These are phyloP conservation scores for Arctocebus calabarensis DNA, from an alignment of 2,797 vertebrate genomes.

Conservation along the genomic window DNA sequence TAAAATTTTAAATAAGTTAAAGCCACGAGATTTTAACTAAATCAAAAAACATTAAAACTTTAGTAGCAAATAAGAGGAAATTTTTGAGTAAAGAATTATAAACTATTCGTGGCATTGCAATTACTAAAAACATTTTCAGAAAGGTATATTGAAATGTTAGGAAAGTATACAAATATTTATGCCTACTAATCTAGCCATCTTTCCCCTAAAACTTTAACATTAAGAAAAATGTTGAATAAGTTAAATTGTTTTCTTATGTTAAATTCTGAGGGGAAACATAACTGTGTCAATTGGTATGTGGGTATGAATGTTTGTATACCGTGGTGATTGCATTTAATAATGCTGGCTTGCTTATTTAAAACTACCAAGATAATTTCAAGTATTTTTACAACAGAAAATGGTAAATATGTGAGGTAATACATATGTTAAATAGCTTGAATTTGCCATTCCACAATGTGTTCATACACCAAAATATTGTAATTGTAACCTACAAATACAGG, in stretches of 20 bases:
- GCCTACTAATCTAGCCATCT: not conserved
- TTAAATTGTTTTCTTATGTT: not conserved
- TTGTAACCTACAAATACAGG: not conserved
- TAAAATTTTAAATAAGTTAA: not conserved
- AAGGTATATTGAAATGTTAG: not conserved
- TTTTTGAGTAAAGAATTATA: not conserved
- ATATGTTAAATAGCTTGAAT: not conserved
- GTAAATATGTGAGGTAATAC: not conserved
- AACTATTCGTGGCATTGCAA: not conserved
- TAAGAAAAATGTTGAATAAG: not conserved
- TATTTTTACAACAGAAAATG: not conserved
- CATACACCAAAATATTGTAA: not conserved
- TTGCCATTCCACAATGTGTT: not conserved
- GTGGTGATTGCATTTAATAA: not conserved
- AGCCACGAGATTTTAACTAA: not conserved
- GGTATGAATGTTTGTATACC: not conserved
- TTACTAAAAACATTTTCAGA: constrained; percentile 32
- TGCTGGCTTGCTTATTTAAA: too few relatives aligned
- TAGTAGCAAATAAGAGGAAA: not conserved
- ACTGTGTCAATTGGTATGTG: rapidly evolving
- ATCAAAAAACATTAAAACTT: not conserved
- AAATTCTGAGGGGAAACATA: not conserved
- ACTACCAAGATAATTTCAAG: not conserved
- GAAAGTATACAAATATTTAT: not conserved
- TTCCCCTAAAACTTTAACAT: not conserved